Evolutionary conservation across 2,888 invertebrate genomes (phyloP), one percentile per base, ranked within the genome.

Genomic region (Trimorus sp.): DNA sequence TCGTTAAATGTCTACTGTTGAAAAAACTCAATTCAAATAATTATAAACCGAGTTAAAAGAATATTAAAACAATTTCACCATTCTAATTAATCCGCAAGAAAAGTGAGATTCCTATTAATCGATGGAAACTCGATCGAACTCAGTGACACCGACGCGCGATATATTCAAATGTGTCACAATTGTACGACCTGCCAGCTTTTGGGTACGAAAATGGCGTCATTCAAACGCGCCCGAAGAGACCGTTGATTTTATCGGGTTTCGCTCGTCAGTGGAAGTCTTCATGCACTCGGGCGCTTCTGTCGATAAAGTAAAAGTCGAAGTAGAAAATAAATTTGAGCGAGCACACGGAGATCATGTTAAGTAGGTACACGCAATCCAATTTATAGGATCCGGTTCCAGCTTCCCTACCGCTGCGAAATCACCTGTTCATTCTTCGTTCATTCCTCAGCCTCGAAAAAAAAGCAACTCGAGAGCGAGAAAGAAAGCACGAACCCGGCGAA

Each of bases 301-400:
- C 66, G 70, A 73, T 66, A 62, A 71, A 73, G 71, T 73, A 71
- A 79, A 62, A 60, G 75, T 69, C 76, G 54, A 81, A 82, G 77
- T 82, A 75, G 68, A 82, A 86, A 84, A 81, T 81, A 83, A 77
- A 82, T 85, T 83, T 79, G 56, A 66, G 51, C 68, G 70, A 66
- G 69, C 62, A 78, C 82, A 74, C 81, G 84, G 69, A 80, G 80
- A 82, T 84, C 83, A 81, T 83, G 83, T 74, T 85, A 86, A 85
- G 84, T 84, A 83, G 85, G 83, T 83, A 83, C 84, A 82, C 73
- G 78, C 84, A 82, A 88, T 88, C 87, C 86, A 88, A 89, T 89
- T 89, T 88, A 88, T 88, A 84, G 84, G 85, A 86, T 87, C 87
- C 85, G 77, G 75, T 66, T 70, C 70, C 62, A 26, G 53, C 70